Conservation (phyloP, 1,140 invertebrate genomes). For the Bombus sibiricus region DNA sequence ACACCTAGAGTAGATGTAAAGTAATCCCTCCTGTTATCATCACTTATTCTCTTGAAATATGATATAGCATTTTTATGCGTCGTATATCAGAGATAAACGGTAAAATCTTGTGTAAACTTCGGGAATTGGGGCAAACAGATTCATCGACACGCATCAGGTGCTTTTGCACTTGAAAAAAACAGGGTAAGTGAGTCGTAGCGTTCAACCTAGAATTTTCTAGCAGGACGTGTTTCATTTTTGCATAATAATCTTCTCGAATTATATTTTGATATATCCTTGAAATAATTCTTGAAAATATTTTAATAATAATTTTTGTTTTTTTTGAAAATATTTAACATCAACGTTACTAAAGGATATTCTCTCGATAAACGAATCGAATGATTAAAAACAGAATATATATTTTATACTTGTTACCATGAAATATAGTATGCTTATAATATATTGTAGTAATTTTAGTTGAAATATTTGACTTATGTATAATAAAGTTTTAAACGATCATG, state of each 20-base stretch:
- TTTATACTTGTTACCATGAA: too few relatives aligned
- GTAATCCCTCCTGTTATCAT: slow-evolving; percentile 11
- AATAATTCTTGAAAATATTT: too few relatives aligned
- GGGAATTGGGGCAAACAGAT: slow-evolving; percentile 23
- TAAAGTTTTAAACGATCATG: not conserved
- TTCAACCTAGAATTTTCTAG: not conserved
- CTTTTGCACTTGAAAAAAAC: not conserved
- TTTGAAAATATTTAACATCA: too few relatives aligned
- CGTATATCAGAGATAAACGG: slow-evolving; percentile 17
- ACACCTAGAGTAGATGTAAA: not conserved
- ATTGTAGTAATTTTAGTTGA: too few relatives aligned
- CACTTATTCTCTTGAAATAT: not conserved
- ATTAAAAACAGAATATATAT: too few relatives aligned
- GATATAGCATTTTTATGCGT: slow-evolving; percentile 13
- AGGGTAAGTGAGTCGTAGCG: not conserved
- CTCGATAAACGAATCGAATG: not conserved
- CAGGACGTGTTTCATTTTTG: too few relatives aligned
- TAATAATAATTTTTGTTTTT: too few relatives aligned
- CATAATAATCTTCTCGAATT: too few relatives aligned
- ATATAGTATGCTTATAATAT: too few relatives aligned
- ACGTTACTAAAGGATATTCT: not conserved
- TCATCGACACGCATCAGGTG: not conserved
- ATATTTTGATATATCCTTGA: too few relatives aligned
- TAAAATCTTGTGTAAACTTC: slow-evolving; percentile 32
- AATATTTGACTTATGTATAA: not conserved